phyloP scores from a whole-genome alignment of 1,140 invertebrate species.

The Lepidurus couesii region DNA sequence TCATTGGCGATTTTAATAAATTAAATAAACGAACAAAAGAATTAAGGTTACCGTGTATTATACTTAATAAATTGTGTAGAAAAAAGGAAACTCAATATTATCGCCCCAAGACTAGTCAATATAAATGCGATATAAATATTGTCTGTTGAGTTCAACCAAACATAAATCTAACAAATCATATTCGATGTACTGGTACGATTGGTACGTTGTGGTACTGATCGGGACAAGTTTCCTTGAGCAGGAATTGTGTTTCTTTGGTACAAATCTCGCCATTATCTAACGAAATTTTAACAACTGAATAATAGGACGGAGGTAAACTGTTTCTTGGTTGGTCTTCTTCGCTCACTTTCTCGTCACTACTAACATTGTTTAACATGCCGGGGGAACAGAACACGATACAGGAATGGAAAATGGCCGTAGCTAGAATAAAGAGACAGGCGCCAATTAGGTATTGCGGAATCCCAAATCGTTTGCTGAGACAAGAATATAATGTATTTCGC shows the following conservation, averaged over 20 bases:
- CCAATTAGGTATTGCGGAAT: conserved; percentile 5
- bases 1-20: too few relatives aligned
- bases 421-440: not conserved
- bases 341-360: not conserved
- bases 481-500: not conserved
- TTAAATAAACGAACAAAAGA: too few relatives aligned
- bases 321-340: not conserved
- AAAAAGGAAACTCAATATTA: not conserved
- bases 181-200: not conserved
- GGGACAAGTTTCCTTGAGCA: not conserved
- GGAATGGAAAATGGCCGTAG: not conserved
- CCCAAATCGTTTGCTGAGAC: not conserved
- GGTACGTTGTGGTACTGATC: not conserved
- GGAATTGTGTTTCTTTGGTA: not conserved
- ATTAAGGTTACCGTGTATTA: too few relatives aligned
- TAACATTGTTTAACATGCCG: not conserved
- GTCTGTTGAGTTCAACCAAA: not conserved
- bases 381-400: not conserved
- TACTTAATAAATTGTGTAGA: not conserved
- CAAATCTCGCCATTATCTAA: not conserved
- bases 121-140: conserved; percentile 3
- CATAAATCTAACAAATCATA: not conserved
- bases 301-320: not conserved
- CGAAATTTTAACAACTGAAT: not conserved
- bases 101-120: not conserved